Conservation (phyloP, 2,797 vertebrate species). For the Darevskia nairensis region DNA sequence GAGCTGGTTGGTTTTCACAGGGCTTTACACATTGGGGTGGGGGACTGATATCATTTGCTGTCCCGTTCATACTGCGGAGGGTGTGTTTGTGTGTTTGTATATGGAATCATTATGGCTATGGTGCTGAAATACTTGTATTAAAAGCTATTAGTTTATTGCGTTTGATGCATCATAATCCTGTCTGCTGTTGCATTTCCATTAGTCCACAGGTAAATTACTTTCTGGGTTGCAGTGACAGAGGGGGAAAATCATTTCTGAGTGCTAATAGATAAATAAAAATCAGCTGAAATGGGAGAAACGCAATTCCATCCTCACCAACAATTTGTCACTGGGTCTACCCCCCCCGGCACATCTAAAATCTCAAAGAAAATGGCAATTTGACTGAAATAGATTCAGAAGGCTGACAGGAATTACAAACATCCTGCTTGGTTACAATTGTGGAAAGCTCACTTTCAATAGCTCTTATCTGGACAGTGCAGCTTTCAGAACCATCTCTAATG, state of each 20-base stretch:
- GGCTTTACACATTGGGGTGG: not conserved
- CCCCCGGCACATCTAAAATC: conserved; percentile 34
- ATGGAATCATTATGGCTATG: conserved; percentile 1
- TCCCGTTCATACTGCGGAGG: not conserved
- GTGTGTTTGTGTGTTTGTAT: conserved; percentile 8
- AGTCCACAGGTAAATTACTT: not conserved
- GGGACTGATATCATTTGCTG: not conserved
- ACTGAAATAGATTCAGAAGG: conserved; percentile 40
- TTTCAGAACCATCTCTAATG: conserved; percentile 56
- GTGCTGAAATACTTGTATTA: conserved; percentile 23
- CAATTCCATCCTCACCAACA: conserved; percentile 18
- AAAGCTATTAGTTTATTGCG: not conserved
- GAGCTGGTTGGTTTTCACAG: not conserved
- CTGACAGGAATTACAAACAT: conserved; percentile 39
- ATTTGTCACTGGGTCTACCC: not conserved
- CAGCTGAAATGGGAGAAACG: conserved; percentile 28
- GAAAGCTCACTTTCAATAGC: conserved; percentile 44
- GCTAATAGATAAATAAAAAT: not conserved
- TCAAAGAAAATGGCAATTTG: conserved; percentile 36
- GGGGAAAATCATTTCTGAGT: not conserved
- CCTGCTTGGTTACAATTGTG: conserved; percentile 30
- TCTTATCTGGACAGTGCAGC: conserved; percentile 63
- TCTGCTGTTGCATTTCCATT: not conserved
- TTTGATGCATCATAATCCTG: not conserved
- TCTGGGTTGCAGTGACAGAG: not conserved